phyloP scores from a whole-genome alignment of 2,797 vertebrate species.

The Trematomus bernacchii region DNA sequence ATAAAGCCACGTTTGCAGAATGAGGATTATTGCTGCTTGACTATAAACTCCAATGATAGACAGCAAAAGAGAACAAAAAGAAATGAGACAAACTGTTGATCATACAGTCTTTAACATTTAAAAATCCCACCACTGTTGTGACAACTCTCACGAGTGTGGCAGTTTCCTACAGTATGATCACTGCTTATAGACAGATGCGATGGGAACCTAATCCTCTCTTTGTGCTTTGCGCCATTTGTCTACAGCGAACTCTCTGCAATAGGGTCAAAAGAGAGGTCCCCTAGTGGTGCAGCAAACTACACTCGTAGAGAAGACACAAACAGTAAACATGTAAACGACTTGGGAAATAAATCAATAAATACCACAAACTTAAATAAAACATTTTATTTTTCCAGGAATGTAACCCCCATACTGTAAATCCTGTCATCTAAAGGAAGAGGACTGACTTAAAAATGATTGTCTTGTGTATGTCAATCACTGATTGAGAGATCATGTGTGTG shows the following conservation, averaged over 20 bases:
- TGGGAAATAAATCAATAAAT: slow-evolving; percentile 16
- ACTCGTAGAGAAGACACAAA: not conserved
- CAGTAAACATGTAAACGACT: not conserved
- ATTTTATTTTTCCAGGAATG: slow-evolving; percentile 19
- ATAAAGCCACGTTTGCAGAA: slow-evolving; percentile 5
- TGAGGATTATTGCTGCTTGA: slow-evolving; percentile 11
- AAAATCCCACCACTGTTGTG: not conserved
- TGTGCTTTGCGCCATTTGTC: slow-evolving; percentile 42
- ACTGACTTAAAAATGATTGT: not conserved
- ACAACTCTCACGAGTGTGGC: slow-evolving; percentile 1
- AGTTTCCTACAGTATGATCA: slow-evolving; percentile 14
- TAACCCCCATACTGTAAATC: not conserved
- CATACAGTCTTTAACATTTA: slow-evolving; percentile 5
- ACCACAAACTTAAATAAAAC: slow-evolving; percentile 5
- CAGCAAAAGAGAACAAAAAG: too few species aligned
- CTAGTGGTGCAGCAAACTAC: slow-evolving; percentile 12
- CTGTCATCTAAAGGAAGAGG: slow-evolving; percentile 4
- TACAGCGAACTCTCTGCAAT: slow-evolving; percentile 15
- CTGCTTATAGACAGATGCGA: slow-evolving; percentile 47
- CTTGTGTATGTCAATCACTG: not conserved
- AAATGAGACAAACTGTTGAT: not conserved
- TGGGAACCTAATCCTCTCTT: slow-evolving; percentile 52
- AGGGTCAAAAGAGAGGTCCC: slow-evolving; percentile 36
- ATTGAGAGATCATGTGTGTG: slow-evolving; percentile 4
- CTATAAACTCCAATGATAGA: not conserved